Evolutionary conservation across 2,888 invertebrate genomes (phyloP).

Genomic region (Chymomyza caudatula): DNA sequence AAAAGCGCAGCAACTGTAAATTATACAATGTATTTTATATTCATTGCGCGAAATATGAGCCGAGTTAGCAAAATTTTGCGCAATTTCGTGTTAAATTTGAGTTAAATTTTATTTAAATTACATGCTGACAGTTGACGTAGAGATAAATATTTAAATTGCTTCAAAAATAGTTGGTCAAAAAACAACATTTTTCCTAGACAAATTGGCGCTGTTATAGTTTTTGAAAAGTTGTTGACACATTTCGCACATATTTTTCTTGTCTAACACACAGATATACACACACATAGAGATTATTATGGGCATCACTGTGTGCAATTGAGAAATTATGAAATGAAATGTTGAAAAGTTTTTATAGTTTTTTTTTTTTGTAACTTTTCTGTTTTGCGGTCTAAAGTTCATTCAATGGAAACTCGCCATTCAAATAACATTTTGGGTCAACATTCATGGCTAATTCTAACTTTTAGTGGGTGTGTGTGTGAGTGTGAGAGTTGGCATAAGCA

Average conservation of each 20-base stretch:
- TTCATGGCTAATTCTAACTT: conserved; percentile 51
- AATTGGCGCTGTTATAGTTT: conserved; percentile 65
- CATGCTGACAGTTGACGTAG: conserved; percentile 33
- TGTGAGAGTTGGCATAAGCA: conserved; percentile 27
- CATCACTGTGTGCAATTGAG: conserved; percentile 37
- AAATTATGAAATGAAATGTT: conserved; percentile 62
- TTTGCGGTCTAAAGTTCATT: not conserved
- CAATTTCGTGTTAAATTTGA: conserved; percentile 58
- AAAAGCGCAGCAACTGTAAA: conserved; percentile 45
- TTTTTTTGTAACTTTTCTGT: not conserved
- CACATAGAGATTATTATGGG: conserved; percentile 52
- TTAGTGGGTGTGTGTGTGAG: not conserved
- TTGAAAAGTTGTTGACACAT: conserved; percentile 62
- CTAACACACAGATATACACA: not conserved
- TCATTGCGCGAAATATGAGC: conserved; percentile 28
- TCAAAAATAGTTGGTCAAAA: not conserved
- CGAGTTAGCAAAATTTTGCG: conserved; percentile 54
- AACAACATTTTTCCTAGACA: conserved; percentile 32
- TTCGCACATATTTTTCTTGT: conserved; percentile 24
- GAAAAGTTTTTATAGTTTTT: conserved; percentile 58
- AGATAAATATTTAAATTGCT: conserved; percentile 62
- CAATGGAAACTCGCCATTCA: conserved; percentile 40
- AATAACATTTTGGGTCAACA: conserved; percentile 58
- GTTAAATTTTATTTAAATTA: conserved; percentile 62
- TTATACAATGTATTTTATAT: not conserved